Base-by-base conservation (phyloP, 2,113 vertebrate genomes). In the Mungos mungo region DNA sequence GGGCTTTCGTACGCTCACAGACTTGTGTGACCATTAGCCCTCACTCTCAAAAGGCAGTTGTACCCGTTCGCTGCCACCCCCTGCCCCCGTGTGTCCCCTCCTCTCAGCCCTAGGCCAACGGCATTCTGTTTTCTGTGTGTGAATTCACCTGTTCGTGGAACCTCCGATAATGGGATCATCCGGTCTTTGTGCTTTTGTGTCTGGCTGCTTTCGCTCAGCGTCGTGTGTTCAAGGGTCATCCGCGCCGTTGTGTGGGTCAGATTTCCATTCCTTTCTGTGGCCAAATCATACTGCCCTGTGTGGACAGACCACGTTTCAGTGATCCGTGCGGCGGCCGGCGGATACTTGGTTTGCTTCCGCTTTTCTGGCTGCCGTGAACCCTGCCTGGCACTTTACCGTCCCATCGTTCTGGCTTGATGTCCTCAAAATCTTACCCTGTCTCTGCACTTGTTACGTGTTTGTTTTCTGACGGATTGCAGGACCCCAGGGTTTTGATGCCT, bases 271-370 rank as follows among this genome's bases (percentile, higher is more conserved):
- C 45, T 19, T 16, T 41, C 65, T 4, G 6, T 0, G 19, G 50
- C 66, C 12, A 41, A 45, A 2, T 74, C 9, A 27, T 3, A 9
- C 16, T 25, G 7, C 14, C 9, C 14, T 16, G 25, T 76, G 25
- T 14, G 72, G 76, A 60, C 0, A 18, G 4, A 2, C 66, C n/a
- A 4, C 7, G 0, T 50, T 23, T 52, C 21, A 19, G 54, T 41
- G 15, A 25, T 3, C 14, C 23, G 1, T 13, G 1, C 1, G 2
- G 60, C 4, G 0, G 38, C 18, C 4, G 19, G 0, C 41, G 57
- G 92, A 27, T 4, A 0, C 2, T n/a, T 60, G 50, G 12, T 9
- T 76, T 1, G 0, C 31, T 31, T 69, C 57, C 10, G 1, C 10
- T 47, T n/a, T 35, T 3, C 21, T 27, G 60, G 45, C 2, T 38